These are phyloP conservation scores for Mesoclemmys tuberculata DNA, from an alignment of 2,113 vertebrate species.

Conservation along the genomic window DNA sequence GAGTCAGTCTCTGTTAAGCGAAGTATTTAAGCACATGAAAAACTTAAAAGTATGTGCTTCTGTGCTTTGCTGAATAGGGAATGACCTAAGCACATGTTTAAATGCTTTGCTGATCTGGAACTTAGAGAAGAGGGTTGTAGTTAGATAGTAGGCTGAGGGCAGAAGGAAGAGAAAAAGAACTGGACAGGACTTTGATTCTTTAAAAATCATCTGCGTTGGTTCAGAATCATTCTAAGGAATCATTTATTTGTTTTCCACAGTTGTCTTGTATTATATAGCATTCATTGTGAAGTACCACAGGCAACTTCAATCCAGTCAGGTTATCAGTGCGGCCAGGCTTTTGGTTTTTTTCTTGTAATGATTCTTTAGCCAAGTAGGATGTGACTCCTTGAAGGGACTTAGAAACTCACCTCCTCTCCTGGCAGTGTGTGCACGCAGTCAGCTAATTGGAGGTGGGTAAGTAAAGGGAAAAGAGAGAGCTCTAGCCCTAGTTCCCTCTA, in stretches of 20 bases:
- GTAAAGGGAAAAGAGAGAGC: too few relatives aligned
- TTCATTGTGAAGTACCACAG: background rate
- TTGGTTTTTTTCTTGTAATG: too few relatives aligned
- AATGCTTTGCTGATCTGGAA: background rate
- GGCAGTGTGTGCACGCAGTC: too few relatives aligned
- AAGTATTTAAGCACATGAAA: background rate
- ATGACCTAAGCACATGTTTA: background rate
- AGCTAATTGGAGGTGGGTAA: too few relatives aligned
- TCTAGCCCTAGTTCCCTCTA: too few relatives aligned
- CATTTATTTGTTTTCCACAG: background rate
- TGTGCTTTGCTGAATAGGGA: background rate
- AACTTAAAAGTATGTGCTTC: background rate
- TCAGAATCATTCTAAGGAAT: background rate
- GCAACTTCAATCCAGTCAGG: background rate
- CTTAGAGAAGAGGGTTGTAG: background rate
- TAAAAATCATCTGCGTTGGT: background rate
- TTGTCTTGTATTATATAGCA: background rate
- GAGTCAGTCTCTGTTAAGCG: background rate
- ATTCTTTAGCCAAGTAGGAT: too few relatives aligned
- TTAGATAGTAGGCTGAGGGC: background rate
- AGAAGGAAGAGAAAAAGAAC: background rate
- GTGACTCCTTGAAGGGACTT: too few relatives aligned
- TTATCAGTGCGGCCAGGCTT: background rate
- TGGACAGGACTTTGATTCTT: background rate
- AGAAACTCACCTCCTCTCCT: too few relatives aligned